Conservation (phyloP, 2,113 vertebrate species). For the Nyctereutes procyonoides region DNA sequence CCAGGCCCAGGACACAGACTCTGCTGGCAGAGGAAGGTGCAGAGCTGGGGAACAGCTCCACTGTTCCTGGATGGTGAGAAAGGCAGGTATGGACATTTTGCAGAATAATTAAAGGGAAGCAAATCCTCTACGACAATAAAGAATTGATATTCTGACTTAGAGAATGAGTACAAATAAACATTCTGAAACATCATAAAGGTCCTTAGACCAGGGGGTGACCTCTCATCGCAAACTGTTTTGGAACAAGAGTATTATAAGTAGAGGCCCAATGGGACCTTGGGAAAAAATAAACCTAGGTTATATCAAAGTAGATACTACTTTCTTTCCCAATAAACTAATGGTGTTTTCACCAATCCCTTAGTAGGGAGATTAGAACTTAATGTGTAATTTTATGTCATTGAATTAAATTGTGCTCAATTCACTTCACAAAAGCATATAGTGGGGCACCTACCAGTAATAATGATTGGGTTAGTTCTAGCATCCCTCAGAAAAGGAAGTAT, state of each 20-base stretch:
- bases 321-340: neutral
- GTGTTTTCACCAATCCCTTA: neutral
- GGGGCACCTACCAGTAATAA: neutral
- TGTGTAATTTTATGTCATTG: neutral
- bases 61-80: neutral
- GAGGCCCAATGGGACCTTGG: neutral
- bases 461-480: neutral
- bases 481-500: neutral
- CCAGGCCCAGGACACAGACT: neutral
- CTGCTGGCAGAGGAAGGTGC: neutral
- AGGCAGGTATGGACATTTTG: neutral
- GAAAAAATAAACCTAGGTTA: neutral
- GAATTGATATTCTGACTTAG: neutral
- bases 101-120: neutral
- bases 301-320: neutral
- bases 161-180: neutral
- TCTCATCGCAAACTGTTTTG: neutral
- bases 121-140: neutral
- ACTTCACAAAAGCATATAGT: neutral
- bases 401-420: conserved; percentile 22
- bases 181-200: neutral
- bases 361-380: neutral
- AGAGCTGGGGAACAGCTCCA: neutral
- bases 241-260: neutral
- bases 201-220: neutral